A percentile compares a stretch with the other conserved stretches of the same genome.
These are phyloP conservation scores for Cephus pygmeus DNA, from an alignment of 2,888 invertebrate species.

Conservation along the genomic window DNA sequence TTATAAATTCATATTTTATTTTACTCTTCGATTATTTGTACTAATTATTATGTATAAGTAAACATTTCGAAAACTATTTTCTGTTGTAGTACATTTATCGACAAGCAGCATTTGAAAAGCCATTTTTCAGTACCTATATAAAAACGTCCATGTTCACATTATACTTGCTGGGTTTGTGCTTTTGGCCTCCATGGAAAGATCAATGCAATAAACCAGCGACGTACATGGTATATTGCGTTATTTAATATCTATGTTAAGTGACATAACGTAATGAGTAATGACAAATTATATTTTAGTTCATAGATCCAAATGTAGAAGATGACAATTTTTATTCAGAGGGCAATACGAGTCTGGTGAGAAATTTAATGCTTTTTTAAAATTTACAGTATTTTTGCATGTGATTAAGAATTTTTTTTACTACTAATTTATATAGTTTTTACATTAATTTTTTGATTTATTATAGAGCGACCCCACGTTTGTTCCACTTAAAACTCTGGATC, in stretches of 20 bases:
- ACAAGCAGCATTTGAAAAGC: conserved; percentile 89
- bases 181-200: conserved; percentile 91
- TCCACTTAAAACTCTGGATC: conserved; percentile 83
- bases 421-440: background rate
- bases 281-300: conserved; percentile 68
- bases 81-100: conserved; percentile 80
- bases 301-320: conserved; percentile 82
- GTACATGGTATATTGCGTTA: conserved; percentile 74
- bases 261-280: background rate
- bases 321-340: conserved; percentile 81
- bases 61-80: background rate
- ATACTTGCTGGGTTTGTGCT: conserved; percentile 88
- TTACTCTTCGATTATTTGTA: conserved; percentile 4
- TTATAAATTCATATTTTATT: background rate
- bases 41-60: background rate
- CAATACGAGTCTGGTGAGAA: conserved; percentile 73
- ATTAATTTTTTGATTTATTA: conserved; percentile 40
- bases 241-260: background rate
- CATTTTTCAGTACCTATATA: conserved; percentile 95
- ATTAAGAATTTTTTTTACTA: background rate
- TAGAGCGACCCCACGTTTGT: conserved; percentile 93
- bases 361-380: background rate
- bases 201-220: conserved; percentile 79
- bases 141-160: conserved; percentile 94
- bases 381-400: background rate